Evolutionary conservation across 2,888 invertebrate species (phyloP).

Genomic region (Cenopis cana): DNA sequence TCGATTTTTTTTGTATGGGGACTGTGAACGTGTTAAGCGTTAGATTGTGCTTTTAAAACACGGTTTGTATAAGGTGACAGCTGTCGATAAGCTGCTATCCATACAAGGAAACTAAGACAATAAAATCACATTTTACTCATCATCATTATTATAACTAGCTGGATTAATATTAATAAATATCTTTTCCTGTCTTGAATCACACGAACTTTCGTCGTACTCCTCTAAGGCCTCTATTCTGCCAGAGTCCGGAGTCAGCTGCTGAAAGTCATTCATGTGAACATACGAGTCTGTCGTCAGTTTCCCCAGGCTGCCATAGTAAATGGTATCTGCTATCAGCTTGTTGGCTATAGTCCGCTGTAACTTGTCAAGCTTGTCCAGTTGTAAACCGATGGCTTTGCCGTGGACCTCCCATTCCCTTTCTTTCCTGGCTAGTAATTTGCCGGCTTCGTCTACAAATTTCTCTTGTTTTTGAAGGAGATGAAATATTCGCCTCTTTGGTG

Average conservation of each 20-base stretch:
- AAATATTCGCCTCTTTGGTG: neutral
- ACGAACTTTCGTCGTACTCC: neutral
- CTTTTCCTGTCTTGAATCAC: neutral
- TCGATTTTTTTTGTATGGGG: no score
- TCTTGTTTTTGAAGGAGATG: slow-evolving; percentile 16
- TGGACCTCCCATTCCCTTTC: slow-evolving; percentile 6
- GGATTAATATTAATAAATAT: neutral
- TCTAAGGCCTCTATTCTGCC: neutral
- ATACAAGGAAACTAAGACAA: neutral
- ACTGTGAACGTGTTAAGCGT: no score
- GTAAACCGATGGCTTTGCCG: slow-evolving; percentile 6
- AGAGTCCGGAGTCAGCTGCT: neutral
- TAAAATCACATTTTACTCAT: neutral
- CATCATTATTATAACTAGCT: neutral
- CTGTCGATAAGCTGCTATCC: no score
- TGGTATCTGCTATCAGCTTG: slow-evolving; percentile 6
- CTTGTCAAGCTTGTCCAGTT: neutral
- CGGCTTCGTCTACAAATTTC: neutral
- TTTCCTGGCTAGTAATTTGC: neutral
- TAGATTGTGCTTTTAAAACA: no score
- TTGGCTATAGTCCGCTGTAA: slow-evolving; percentile 9
- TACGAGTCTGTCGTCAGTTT: slow-evolving; percentile 3
- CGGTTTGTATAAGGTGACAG: no score
- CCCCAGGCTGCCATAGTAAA: neutral
- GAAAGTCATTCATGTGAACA: neutral